These are phyloP conservation scores for Lasioglossum malachurum DNA, from an alignment of 2,888 invertebrate genomes.

Conservation along the genomic window DNA sequence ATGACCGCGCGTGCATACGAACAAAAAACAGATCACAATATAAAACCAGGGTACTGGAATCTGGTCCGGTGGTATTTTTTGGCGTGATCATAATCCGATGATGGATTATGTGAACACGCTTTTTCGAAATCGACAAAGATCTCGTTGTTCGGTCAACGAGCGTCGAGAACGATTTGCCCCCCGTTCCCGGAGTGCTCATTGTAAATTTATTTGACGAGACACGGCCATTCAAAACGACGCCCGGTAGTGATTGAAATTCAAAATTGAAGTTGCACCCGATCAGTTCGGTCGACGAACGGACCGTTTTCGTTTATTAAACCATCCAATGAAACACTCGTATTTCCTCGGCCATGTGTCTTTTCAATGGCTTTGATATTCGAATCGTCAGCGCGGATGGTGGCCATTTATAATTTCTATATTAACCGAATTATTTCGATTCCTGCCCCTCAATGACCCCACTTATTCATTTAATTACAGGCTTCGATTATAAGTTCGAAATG, in stretches of 20 bases:
- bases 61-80: constrained; percentile 5
- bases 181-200: constrained; percentile 25
- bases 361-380: background rate
- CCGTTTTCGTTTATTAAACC: constrained; percentile 1
- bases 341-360: background rate
- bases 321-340: background rate
- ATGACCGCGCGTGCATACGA: background rate
- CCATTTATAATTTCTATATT: background rate
- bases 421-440: background rate
- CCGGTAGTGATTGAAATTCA: constrained; percentile 27
- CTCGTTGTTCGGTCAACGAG: constrained; percentile 37
- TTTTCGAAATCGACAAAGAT: constrained; percentile 30
- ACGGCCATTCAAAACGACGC: constrained; percentile 13
- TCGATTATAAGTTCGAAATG: background rate
- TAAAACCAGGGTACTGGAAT: background rate
- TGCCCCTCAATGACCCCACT: background rate
- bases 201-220: constrained; percentile 48
- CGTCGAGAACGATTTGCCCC: constrained; percentile 14
- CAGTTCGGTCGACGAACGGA: background rate
- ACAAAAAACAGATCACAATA: constrained; percentile 3
- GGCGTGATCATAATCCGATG: background rate
- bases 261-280: constrained; percentile 16
- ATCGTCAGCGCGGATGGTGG: background rate
- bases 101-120: background rate
- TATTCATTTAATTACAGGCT: background rate